Base-by-base conservation (phyloP, 2,113 vertebrate species). In the Gobio gobio region DNA sequence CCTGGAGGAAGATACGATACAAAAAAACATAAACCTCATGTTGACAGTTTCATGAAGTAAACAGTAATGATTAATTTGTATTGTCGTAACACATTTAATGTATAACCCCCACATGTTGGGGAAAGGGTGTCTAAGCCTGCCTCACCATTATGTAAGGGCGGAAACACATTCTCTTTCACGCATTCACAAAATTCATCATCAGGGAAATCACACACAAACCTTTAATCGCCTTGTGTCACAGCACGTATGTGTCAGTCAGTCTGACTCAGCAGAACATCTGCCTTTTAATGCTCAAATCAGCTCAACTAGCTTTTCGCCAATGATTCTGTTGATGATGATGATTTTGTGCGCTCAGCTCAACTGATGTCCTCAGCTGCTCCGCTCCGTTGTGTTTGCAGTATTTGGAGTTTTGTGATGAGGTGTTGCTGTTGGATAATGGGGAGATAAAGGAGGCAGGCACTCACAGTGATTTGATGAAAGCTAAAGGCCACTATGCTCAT, bases 321-420 rank as follows among this genome's bases (percentile, higher is more conserved):
- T 10, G 1, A 45, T 54, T 10, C 24, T 20, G n/a, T 49, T 13
- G 6, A 40, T 40, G 6, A 40, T 40, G 40, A 5, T 40, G 36
- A 26, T 18, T n/a, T 5, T 68, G 33, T 49, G 0, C 61, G 24
- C 14, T 54, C 18, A 75, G 59, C 59, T 49, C 16, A n/a, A 3
- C n/a, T 8, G 9, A 36, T 74, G 8, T 45, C 36, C 40, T 84
- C 29, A 33, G 8, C 54, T 76, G 36, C 26, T 40, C 82, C 22
- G 86, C 59, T 86, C 6, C 79, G 5, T 45, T 54, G 22, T 74
- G 36, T 74, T 10, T 64, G 26, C 70, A 95, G 97, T 96, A 96
- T 89, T 89, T 97, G 72, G 95, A 96, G 90, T 96, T 93, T 88
- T 97, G 96, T 86, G 95, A 97, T 68, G 87, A 95, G 59, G 92